Conservation (phyloP, 2,888 invertebrate species). For the Phoenoteleia sp. region DNA sequence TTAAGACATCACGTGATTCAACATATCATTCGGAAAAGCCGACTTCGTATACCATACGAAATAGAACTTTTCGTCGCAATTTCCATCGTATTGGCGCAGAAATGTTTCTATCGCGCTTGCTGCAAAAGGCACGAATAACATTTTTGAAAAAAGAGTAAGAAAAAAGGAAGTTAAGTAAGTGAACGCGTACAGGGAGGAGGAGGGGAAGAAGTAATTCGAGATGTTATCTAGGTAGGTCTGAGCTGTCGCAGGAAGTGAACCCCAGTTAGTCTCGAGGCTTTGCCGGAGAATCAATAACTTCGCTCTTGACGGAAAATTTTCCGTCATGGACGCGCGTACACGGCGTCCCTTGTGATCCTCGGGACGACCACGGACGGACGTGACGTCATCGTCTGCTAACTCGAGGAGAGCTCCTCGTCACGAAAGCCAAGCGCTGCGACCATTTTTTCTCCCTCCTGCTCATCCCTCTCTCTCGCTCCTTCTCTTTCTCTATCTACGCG, state of each 20-base stretch:
- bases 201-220: slow-evolving; percentile 76
- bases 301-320: slow-evolving; percentile 72
- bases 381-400: slow-evolving; percentile 72
- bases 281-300: slow-evolving; percentile 78
- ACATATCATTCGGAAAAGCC: too few relatives aligned
- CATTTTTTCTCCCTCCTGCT: neutral
- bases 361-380: slow-evolving; percentile 63
- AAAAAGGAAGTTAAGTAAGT: slow-evolving; percentile 29
- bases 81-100: too few relatives aligned
- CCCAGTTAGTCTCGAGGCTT: slow-evolving; percentile 75
- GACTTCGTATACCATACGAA: too few relatives aligned
- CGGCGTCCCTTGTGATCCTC: slow-evolving; percentile 66
- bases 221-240: slow-evolving; percentile 71
- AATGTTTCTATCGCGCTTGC: too few relatives aligned
- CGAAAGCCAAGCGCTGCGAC: slow-evolving; percentile 4
- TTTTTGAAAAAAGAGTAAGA: neutral
- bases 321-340: slow-evolving; percentile 60
- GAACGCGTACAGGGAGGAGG: slow-evolving; percentile 25
- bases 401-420: slow-evolving; percentile 22
- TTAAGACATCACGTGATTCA: too few relatives aligned
- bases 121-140: neutral
- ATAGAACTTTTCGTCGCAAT: too few relatives aligned
- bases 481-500: too few relatives aligned
- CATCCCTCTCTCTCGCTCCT: neutral
- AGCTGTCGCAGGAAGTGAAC: slow-evolving; percentile 79